Conservation (phyloP, 2,888 invertebrate species). For the Trachelus troglodyta region DNA sequence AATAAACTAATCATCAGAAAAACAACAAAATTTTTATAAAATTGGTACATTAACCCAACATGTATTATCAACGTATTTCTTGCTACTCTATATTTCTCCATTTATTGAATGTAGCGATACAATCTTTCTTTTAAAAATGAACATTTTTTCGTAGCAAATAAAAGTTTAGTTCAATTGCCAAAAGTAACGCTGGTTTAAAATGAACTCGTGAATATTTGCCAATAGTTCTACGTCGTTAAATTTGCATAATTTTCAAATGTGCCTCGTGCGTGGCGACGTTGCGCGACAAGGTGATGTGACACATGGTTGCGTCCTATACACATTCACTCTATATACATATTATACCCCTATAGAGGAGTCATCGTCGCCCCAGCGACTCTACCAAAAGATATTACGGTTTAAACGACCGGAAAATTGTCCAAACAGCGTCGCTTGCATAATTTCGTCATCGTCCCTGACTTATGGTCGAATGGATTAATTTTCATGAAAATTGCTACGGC, state of each 20-base stretch:
- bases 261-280: slow-evolving; percentile 40
- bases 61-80: too few species aligned
- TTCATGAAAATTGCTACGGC: neutral
- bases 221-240: slow-evolving; percentile 38
- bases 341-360: slow-evolving; percentile 19
- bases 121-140: neutral
- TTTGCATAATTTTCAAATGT: slow-evolving; percentile 62
- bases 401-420: slow-evolving; percentile 61
- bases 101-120: too few species aligned
- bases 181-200: neutral
- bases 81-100: too few species aligned
- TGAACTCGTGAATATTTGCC: slow-evolving; percentile 35
- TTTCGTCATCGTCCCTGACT: slow-evolving; percentile 40
- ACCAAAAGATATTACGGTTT: slow-evolving; percentile 52
- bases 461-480: slow-evolving; percentile 20
- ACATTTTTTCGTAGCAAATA: neutral
- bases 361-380: slow-evolving; percentile 31
- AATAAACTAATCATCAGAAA: too few species aligned
- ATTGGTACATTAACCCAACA: too few species aligned
- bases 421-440: slow-evolving; percentile 54
- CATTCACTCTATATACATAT: neutral
- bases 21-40: too few species aligned
- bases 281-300: slow-evolving; percentile 36
- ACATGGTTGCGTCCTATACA: slow-evolving; percentile 21
- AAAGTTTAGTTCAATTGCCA: neutral